Conservation (phyloP, 2,888 invertebrate genomes). For the Tortrix viridana region DNA sequence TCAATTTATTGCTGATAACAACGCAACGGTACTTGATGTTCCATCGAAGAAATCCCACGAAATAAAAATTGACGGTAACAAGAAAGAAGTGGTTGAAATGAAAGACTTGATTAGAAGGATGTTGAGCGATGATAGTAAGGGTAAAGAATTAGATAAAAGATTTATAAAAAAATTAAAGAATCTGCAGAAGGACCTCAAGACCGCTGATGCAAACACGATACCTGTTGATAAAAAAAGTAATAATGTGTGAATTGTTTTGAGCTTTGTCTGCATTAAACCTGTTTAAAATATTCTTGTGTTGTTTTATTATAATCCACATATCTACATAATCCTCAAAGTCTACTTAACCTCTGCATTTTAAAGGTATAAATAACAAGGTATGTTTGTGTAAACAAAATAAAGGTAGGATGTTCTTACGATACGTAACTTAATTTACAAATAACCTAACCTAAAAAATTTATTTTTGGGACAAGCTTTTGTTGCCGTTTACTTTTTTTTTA, state of each 20-base stretch:
- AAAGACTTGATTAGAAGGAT: constrained; percentile 60
- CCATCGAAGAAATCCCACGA: constrained; percentile 36
- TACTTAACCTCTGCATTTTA: too few species aligned
- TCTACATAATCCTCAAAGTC: too few species aligned
- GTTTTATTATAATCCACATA: too few species aligned
- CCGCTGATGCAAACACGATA: constrained; percentile 49
- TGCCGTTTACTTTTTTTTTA: too few species aligned
- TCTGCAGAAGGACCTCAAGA: constrained; percentile 52
- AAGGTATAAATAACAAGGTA: too few species aligned
- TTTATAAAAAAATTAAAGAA: constrained; percentile 57
- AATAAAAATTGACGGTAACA: constrained; percentile 35
- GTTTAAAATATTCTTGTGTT: neutral
- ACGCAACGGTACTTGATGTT: constrained; percentile 68
- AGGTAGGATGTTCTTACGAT: too few species aligned
- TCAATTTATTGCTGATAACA: constrained; percentile 58
- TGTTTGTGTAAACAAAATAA: too few species aligned
- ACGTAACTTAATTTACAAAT: too few species aligned
- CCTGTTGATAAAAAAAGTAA: constrained; percentile 43
- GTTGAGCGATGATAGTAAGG: constrained; percentile 51
- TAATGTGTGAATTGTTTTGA: constrained; percentile 1
- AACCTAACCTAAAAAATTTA: too few species aligned
- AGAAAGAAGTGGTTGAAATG: constrained; percentile 51
- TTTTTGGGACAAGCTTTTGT: too few species aligned
- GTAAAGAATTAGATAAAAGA: constrained; percentile 49
- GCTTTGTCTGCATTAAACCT: neutral